These are phyloP conservation scores for Drosophila fuyamai DNA, from an alignment of 1,140 invertebrate species.

Conservation along the genomic window DNA sequence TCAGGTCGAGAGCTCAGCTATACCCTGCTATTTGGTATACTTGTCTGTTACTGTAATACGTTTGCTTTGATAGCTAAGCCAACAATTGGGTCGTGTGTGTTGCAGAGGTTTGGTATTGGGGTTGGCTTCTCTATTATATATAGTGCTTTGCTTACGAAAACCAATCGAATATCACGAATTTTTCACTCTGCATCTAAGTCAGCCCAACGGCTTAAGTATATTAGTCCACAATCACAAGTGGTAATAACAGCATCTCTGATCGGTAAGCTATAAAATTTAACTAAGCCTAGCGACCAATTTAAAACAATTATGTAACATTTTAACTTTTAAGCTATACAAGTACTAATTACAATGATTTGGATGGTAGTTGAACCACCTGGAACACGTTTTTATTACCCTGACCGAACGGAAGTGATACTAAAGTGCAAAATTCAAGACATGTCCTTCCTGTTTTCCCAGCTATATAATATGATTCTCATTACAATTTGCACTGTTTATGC, in stretches of 20 bases:
- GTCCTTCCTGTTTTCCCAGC: constrained; percentile 91
- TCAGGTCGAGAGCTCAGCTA: constrained; percentile 93
- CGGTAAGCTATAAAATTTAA: constrained; percentile 43
- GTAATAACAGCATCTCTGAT: constrained; percentile 89
- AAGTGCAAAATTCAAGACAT: constrained; percentile 89
- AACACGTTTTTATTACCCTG: constrained; percentile 87
- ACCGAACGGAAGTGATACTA: constrained; percentile 86
- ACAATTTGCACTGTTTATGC: constrained; percentile 93
- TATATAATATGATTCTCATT: constrained; percentile 92
- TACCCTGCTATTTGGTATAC: constrained; percentile 88
- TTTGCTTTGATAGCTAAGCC: constrained; percentile 92
- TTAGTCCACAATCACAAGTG: constrained; percentile 86
- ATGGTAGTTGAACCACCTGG: constrained; percentile 89
- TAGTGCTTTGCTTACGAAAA: constrained; percentile 93
- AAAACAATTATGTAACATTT: neutral
- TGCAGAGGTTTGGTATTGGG: constrained; percentile 90
- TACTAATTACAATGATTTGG: constrained; percentile 89
- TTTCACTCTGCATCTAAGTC: constrained; percentile 93
- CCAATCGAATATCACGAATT: constrained; percentile 93
- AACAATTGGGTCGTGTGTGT: constrained; percentile 88
- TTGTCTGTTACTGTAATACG: constrained; percentile 85
- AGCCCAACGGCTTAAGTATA: constrained; percentile 90
- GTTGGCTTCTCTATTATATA: constrained; percentile 94
- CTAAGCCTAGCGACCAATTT: neutral
- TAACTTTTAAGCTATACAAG: constrained; percentile 87